These are phyloP conservation scores for Xenotilapia flavipinnis DNA, from an alignment of 2,113 vertebrate genomes.

Conservation along the genomic window DNA sequence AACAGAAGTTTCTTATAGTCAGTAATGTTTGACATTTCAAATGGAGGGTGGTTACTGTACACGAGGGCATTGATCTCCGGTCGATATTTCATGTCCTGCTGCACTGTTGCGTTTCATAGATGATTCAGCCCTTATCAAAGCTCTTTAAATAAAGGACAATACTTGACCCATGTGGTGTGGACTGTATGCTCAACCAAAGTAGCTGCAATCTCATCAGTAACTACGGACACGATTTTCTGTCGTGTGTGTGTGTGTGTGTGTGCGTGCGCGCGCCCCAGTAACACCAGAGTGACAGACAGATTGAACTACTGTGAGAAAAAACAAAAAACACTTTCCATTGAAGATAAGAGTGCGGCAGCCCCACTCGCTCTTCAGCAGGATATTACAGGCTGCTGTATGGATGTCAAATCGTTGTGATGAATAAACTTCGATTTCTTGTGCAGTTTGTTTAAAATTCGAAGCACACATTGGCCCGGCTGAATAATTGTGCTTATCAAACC, in stretches of 20 bases:
- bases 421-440: slow-evolving; percentile 30
- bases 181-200: not conserved
- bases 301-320: slow-evolving; percentile 11
- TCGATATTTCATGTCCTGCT: not conserved
- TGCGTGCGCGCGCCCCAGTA: not conserved
- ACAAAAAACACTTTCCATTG: slow-evolving; percentile 23
- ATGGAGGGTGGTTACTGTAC: not conserved
- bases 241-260: not conserved
- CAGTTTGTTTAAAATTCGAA: slow-evolving; percentile 33
- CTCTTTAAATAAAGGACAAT: slow-evolving; percentile 9
- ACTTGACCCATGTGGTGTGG: not conserved
- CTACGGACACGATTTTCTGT: not conserved
- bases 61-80: not conserved
- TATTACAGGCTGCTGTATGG: slow-evolving; percentile 42
- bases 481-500: slow-evolving; percentile 7
- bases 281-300: not conserved
- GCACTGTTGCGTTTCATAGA: not conserved
- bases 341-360: slow-evolving; percentile 12
- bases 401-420: slow-evolving; percentile 34
- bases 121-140: slow-evolving; percentile 15
- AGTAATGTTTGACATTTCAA: not conserved
- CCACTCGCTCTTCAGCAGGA: slow-evolving; percentile 6
- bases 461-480: not conserved
- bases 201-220: not conserved
- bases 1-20: not conserved